Evolutionary conservation across 2,113 vertebrate genomes (phyloP), one percentile per base, ranked within the genome.

Genomic region (Argyrosomus japonicus): DNA sequence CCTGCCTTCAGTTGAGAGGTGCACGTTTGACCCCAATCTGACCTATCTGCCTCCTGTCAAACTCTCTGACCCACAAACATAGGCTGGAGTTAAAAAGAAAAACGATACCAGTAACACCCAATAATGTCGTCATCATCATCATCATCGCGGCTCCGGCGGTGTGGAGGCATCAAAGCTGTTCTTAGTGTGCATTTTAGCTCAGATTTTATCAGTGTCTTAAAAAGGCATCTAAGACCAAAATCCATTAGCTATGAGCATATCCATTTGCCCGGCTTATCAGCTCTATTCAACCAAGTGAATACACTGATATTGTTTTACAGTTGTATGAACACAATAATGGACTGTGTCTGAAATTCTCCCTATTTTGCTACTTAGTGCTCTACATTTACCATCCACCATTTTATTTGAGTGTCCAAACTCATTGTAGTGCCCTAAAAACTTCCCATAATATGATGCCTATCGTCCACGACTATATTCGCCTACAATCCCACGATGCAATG

Each of bases 11-110:
- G 18, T 29, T 19, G 27, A 74, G 23, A 74, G n/a, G 53, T 75
- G 27, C 58, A 73, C 17, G 25, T 77, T 36, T 87, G 82, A 91
- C 84, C 85, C 72, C 18, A 23, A 77, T 36, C 65, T 68, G 48
- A 80, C 65, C 50, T 4, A 3, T 62, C 71, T 71, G 47, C 58
- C 57, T 68, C 68, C 60, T 69, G 64, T 86, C 71, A 82, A 61
- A 77, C 57, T 63, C 69, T 36, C 50, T 23, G 75, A 19, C 10
- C 36, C 62, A 78, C 27, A 48, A 88, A 79, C 57, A 61, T 6
- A 29, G 11, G 21, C 1, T 14, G 18, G 1, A 36, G 21, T 25
- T 29, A 10, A 23, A 15, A 51, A 48, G 40, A n/a, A 75, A 15
- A 43, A 29, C 48, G 14, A 11, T 21, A 51, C 51, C 18, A 36